phyloP scores from a whole-genome alignment of 2,113 vertebrate species.

The Myrmophylax atrothorax region DNA sequence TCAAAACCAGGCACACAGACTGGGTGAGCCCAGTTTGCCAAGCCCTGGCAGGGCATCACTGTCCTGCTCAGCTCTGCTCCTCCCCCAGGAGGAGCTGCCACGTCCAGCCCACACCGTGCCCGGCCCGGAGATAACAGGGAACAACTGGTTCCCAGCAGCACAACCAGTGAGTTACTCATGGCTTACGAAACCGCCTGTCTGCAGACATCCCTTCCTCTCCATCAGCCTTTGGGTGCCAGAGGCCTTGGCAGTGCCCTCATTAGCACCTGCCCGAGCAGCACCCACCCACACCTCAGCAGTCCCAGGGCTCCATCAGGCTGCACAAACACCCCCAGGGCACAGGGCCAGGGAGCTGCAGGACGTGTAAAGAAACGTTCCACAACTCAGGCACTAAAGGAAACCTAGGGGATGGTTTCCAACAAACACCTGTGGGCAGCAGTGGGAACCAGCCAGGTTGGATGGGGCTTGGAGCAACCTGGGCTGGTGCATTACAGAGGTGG shows the following conservation, averaged over 20 bases:
- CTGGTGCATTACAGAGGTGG: background rate
- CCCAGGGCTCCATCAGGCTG: background rate
- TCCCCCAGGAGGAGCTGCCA: background rate
- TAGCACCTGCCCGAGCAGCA: background rate
- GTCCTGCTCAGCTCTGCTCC: background rate
- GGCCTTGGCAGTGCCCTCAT: background rate
- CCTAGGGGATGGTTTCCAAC: background rate
- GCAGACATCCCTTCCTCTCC: background rate
- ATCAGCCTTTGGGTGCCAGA: background rate
- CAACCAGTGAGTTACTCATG: background rate
- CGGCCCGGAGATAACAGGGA: background rate
- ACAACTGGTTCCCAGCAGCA: background rate
- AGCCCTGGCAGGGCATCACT: background rate
- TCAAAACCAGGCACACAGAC: background rate
- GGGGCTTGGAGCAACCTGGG: background rate
- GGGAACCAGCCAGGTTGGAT: background rate
- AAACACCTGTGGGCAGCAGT: background rate
- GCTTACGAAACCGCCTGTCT: background rate
- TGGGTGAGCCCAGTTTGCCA: background rate
- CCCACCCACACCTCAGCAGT: background rate
- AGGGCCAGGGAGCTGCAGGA: background rate
- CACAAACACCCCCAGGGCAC: background rate
- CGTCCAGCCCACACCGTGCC: background rate
- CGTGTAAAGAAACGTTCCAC: background rate
- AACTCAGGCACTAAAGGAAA: background rate